Evolutionary conservation across 2,888 invertebrate genomes (phyloP).

Genomic region (Drosophila longiperda): DNA sequence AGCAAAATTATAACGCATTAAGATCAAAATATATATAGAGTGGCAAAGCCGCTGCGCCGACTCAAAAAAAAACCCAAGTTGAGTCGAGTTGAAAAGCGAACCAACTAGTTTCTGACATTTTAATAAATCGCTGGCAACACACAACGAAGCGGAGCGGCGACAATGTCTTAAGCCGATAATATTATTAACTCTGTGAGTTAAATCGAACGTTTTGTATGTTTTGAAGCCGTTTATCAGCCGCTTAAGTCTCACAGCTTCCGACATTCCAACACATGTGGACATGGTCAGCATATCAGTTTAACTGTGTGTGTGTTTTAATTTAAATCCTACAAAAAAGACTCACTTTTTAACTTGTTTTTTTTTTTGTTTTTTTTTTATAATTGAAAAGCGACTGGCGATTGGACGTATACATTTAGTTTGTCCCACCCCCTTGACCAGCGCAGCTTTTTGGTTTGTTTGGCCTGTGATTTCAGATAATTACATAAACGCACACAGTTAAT

Average conservation of each 20-base stretch:
- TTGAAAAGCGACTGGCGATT: slow-evolving; percentile 55
- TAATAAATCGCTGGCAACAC: slow-evolving; percentile 73
- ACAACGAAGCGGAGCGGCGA: slow-evolving; percentile 74
- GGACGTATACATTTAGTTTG: slow-evolving; percentile 20
- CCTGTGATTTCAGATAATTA: slow-evolving; percentile 71
- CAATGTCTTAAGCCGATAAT: slow-evolving; percentile 80
- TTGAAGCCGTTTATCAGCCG: slow-evolving; percentile 77
- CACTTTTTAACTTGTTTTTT: slow-evolving; percentile 46
- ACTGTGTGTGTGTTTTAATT: slow-evolving; percentile 28
- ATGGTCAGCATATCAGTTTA: slow-evolving; percentile 7
- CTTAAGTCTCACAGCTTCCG: slow-evolving; percentile 70
- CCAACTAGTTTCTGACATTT: slow-evolving; percentile 80
- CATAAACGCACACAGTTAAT: slow-evolving; percentile 67
- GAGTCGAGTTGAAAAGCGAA: slow-evolving; percentile 45
- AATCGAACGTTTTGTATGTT: slow-evolving; percentile 78
- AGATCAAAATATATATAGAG: slow-evolving; percentile 73
- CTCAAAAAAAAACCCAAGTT: slow-evolving; percentile 5
- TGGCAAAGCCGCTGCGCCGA: slow-evolving; percentile 43
- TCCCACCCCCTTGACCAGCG: neutral
- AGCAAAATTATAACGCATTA: slow-evolving; percentile 79
- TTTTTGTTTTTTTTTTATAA: slow-evolving; percentile 29
- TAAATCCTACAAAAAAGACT: slow-evolving; percentile 46
- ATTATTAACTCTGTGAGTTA: slow-evolving; percentile 77
- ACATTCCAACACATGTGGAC: slow-evolving; percentile 50
- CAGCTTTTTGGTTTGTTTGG: slow-evolving; percentile 1